A percentile compares a stretch with the other conserved stretches of the same genome.
Conservation (phyloP, 2,113 vertebrate species). For the Peromyscus leucopus region DNA sequence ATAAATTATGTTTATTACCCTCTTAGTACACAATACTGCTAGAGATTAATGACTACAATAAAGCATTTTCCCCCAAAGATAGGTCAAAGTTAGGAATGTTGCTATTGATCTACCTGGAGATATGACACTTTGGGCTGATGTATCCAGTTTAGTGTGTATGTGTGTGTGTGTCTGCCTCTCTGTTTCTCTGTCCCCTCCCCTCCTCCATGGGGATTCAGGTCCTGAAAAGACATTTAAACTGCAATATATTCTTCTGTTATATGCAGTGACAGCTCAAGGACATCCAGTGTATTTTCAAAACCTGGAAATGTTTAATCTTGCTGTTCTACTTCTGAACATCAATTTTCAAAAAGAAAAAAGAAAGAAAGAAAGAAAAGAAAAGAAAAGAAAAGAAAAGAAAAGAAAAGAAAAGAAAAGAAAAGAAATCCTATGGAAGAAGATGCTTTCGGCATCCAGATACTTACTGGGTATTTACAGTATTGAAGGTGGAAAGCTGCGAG, state of each 20-base stretch:
- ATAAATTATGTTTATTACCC: neutral
- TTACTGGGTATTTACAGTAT: neutral
- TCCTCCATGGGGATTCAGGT: neutral
- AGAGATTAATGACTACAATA: neutral
- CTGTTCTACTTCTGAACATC: conserved; percentile 40
- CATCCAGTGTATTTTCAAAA: conserved; percentile 28
- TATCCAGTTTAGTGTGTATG: neutral
- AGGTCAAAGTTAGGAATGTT: neutral
- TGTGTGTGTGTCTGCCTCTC: too few relatives aligned
- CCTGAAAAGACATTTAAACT: conserved; percentile 15
- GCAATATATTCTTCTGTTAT: neutral
- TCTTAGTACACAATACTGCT: conserved; percentile 20
- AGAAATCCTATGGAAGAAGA: neutral
- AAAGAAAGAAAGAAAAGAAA: neutral
- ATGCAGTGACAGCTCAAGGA: neutral
- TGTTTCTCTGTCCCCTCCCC: neutral
- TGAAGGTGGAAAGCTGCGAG: neutral
- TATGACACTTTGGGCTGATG: too few relatives aligned
- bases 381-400: too few relatives aligned
- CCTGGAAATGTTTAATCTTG: neutral
- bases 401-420: too few relatives aligned
- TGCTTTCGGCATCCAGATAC: neutral
- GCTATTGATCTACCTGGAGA: neutral
- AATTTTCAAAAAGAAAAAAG: neutral
- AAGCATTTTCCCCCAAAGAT: neutral